Evolutionary conservation across 2,797 vertebrate genomes (phyloP).

Genomic region (Myripristis murdjan): DNA sequence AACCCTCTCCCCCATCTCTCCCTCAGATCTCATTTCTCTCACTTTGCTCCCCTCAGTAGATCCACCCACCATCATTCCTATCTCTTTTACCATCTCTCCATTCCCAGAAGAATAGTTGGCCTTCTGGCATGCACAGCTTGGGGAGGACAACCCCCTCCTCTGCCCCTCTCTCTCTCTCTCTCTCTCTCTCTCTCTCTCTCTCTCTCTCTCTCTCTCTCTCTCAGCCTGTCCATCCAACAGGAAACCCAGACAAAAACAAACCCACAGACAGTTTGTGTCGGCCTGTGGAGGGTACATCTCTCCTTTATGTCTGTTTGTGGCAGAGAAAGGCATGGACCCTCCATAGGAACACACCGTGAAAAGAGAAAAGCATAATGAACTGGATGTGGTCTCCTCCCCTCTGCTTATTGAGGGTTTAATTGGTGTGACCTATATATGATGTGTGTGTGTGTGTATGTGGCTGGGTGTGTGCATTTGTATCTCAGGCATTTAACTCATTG

Average conservation of each 20-base stretch:
- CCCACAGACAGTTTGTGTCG: constrained; percentile 20
- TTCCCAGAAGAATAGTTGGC: constrained; percentile 68
- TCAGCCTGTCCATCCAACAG: constrained; percentile 49
- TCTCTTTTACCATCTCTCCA: constrained; percentile 71
- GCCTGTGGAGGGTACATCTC: constrained; percentile 6
- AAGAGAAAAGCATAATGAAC: constrained; percentile 31
- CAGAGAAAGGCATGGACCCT: background rate
- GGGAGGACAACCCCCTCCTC: constrained; percentile 38
- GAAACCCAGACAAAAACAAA: constrained; percentile 35
- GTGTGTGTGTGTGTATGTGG: constrained; percentile 22
- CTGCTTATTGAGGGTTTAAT: constrained; percentile 34
- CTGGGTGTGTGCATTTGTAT: constrained; percentile 29
- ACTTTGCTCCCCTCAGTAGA: constrained; percentile 61
- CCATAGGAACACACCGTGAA: background rate
- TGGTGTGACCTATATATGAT: constrained; percentile 63
- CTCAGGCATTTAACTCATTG: constrained; percentile 55
- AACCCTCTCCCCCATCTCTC: constrained; percentile 48
- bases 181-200: background rate
- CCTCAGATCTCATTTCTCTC: constrained; percentile 73
- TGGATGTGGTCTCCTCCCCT: constrained; percentile 32
- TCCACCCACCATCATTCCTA: constrained; percentile 81
- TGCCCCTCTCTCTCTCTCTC: constrained; percentile 28
- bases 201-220: constrained; percentile 3
- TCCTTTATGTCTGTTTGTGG: constrained; percentile 15
- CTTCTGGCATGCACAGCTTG: constrained; percentile 51